Evolutionary conservation across 64 coral and sea anemone species (phyloP).

Genomic region (Pachyseris speciosa): DNA sequence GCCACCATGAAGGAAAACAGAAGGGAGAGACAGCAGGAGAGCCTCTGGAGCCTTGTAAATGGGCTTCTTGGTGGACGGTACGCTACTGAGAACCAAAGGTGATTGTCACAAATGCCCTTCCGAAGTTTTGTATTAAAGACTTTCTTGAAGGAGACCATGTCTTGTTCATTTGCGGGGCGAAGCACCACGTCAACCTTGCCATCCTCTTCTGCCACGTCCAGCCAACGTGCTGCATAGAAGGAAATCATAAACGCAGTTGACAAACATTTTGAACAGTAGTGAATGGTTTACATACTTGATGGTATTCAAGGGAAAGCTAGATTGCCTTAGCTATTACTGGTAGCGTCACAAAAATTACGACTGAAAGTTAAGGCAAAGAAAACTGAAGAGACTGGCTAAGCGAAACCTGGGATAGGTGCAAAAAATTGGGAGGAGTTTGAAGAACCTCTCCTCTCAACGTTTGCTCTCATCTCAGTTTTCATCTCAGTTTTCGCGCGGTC

Average conservation of each 20-base stretch:
- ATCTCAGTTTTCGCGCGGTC: too few relatives aligned
- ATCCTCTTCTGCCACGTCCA: constrained; percentile 73
- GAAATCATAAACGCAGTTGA: background rate
- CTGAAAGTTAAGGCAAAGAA: too few relatives aligned
- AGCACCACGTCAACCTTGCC: constrained; percentile 60
- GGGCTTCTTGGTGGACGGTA: constrained; percentile 75
- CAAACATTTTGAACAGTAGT: too few relatives aligned
- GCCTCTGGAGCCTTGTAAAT: constrained; percentile 76
- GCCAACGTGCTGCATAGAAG: constrained; percentile 53
- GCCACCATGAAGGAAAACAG: constrained; percentile 76
- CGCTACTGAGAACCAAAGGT: constrained; percentile 78
- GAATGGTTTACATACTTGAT: too few relatives aligned
- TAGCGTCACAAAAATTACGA: too few relatives aligned
- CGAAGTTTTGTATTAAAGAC: constrained; percentile 67
- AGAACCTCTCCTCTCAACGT: too few relatives aligned
- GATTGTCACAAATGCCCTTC: constrained; percentile 76
- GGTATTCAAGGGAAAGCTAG: too few relatives aligned
- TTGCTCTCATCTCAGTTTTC: too few relatives aligned
- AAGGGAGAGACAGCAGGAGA: constrained; percentile 79
- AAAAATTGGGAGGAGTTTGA: too few relatives aligned
- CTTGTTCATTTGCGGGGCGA: constrained; percentile 32
- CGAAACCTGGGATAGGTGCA: too few relatives aligned
- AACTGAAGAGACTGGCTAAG: too few relatives aligned
- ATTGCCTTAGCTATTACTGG: too few relatives aligned
- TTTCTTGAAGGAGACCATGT: constrained; percentile 60